Evolutionary conservation across 2,113 vertebrate species (phyloP).

Genomic region (Xenopus borealis): DNA sequence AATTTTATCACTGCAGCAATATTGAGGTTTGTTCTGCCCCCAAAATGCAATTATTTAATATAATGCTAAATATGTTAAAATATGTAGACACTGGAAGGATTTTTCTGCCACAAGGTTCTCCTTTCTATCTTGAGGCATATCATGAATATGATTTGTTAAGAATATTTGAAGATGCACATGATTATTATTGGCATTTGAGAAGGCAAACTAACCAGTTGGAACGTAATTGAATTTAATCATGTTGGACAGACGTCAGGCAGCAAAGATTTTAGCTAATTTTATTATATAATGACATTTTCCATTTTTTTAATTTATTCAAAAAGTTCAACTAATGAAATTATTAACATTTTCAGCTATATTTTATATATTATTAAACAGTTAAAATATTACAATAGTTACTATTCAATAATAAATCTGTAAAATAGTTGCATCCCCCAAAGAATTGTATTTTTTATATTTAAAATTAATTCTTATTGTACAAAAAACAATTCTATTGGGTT

Average conservation of each 20-base stretch:
- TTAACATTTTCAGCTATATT: no score
- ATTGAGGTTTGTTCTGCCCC: neutral
- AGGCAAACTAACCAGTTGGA: conserved; percentile 32
- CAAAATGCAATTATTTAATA: conserved; percentile 32
- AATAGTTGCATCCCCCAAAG: no score
- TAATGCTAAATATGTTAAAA: conserved; percentile 11
- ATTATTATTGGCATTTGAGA: conserved; percentile 39
- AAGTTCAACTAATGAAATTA: no score
- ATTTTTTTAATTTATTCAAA: no score
- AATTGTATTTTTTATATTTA: no score
- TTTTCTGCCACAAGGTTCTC: conserved; percentile 30
- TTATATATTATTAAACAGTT: no score
- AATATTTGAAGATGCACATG: conserved; percentile 40
- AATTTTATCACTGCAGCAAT: no score
- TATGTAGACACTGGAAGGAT: conserved; percentile 32
- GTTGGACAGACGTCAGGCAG: conserved; percentile 29
- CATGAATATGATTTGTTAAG: conserved; percentile 46
- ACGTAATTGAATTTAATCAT: conserved; percentile 41
- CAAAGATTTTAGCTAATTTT: conserved; percentile 14
- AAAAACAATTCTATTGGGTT: no score
- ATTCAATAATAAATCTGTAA: no score
- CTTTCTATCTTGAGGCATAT: conserved; percentile 35
- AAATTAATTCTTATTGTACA: no score
- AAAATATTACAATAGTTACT: no score
- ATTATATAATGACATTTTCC: no score